These are phyloP conservation scores for Stylophora pistillata DNA, from an alignment of 64 coral and sea anemone species.

Conservation along the genomic window DNA sequence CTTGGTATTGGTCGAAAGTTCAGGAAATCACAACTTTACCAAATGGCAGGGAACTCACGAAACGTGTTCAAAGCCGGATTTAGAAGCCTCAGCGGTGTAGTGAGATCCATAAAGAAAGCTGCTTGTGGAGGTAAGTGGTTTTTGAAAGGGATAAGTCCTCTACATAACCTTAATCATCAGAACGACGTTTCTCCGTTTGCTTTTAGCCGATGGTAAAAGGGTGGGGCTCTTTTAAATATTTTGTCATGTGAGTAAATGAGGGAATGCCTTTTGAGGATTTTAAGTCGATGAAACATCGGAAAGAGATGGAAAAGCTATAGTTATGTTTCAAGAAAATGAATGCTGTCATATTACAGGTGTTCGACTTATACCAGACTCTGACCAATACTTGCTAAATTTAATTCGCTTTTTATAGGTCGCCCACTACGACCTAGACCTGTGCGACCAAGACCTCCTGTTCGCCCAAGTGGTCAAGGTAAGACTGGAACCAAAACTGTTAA, in stretches of 20 bases:
- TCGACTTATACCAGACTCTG: no score
- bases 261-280: no score
- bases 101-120: slow-evolving; percentile 64
- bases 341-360: no score
- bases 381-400: no score
- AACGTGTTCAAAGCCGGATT: slow-evolving; percentile 79
- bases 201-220: no score
- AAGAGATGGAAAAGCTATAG: no score
- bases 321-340: no score
- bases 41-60: slow-evolving; percentile 46
- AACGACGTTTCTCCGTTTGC: no score
- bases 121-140: slow-evolving; percentile 51
- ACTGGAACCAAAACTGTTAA: background rate
- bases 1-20: slow-evolving; percentile 68
- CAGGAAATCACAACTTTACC: slow-evolving; percentile 39
- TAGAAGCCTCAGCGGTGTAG: slow-evolving; percentile 40
- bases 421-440: background rate
- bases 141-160: background rate
- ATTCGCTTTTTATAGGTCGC: background rate
- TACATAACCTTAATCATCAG: no score
- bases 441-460: background rate
- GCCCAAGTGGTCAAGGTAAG: background rate
- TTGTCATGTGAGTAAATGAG: no score
- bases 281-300: no score
- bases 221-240: no score